Conservation (phyloP, 2,888 invertebrate species). For the Spialia ferax region DNA sequence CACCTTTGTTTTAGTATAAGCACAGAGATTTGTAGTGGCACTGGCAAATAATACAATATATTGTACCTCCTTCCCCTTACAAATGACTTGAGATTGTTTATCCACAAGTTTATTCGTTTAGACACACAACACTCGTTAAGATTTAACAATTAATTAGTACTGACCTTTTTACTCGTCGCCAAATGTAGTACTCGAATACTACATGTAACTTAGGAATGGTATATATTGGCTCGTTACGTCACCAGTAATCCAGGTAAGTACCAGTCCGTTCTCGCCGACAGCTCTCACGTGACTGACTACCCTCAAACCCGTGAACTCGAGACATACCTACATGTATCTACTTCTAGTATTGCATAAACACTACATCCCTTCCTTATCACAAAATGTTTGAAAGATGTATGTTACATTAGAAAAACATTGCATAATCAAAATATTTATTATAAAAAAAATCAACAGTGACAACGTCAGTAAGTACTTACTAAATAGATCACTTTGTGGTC, state of each 20-base stretch:
- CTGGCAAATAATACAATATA: neutral
- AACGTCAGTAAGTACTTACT: neutral
- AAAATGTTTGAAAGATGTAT: slow-evolving; percentile 1
- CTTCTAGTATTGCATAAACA: no score
- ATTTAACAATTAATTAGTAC: slow-evolving; percentile 4
- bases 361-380: neutral
- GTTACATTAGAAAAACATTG: slow-evolving; percentile 1
- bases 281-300: neutral
- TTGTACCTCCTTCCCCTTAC: neutral
- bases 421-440: slow-evolving; percentile 9
- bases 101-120: neutral
- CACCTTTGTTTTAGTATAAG: no score
- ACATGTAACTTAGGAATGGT: neutral
- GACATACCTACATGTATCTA: no score
- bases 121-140: neutral
- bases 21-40: no score
- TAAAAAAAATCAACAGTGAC: neutral
- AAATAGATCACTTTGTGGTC: neutral
- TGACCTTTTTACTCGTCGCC: neutral
- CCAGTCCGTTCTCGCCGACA: neutral
- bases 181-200: neutral
- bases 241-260: neutral
- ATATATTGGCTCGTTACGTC: neutral
- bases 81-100: neutral
- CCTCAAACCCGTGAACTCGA: neutral